Evolutionary conservation across 2,888 invertebrate genomes (phyloP).

Genomic region (Euplagia quadripunctaria): DNA sequence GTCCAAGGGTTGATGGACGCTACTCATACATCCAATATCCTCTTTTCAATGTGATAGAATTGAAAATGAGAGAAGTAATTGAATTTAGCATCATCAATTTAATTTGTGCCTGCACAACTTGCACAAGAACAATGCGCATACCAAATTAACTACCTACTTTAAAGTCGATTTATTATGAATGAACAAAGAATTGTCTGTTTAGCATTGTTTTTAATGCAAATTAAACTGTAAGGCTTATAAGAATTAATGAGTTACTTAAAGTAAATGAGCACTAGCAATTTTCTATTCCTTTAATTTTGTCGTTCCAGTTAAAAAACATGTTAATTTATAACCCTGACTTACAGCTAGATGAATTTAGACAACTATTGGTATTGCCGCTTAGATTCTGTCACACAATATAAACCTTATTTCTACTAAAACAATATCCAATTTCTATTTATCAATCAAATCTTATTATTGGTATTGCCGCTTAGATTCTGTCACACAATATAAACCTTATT

Average conservation of each 20-base stretch:
- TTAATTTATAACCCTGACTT: background rate
- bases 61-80: constrained; percentile 1
- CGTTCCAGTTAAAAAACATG: background rate
- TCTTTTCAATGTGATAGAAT: background rate
- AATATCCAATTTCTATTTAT: background rate
- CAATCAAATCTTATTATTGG: background rate
- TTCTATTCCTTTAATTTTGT: constrained; percentile 13
- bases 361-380: background rate
- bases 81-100: constrained; percentile 9
- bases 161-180: constrained; percentile 56
- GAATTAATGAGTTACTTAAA: constrained; percentile 56
- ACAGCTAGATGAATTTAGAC: background rate
- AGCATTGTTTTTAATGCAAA: constrained; percentile 52
- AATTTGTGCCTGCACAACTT: constrained; percentile 1
- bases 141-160: constrained; percentile 17
- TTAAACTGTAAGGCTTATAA: constrained; percentile 46
- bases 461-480: too few relatives aligned
- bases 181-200: constrained; percentile 45
- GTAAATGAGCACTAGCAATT: constrained; percentile 36
- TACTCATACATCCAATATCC: too few relatives aligned
- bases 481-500: background rate
- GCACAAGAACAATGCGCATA: constrained; percentile 20
- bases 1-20: background rate
- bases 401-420: background rate
- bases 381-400: background rate